Percentiles rank a stretch among this genome's conserved stretches.
phyloP scores from a whole-genome alignment of 2,888 invertebrate genomes.

The Cylindroiulus punctatus region DNA sequence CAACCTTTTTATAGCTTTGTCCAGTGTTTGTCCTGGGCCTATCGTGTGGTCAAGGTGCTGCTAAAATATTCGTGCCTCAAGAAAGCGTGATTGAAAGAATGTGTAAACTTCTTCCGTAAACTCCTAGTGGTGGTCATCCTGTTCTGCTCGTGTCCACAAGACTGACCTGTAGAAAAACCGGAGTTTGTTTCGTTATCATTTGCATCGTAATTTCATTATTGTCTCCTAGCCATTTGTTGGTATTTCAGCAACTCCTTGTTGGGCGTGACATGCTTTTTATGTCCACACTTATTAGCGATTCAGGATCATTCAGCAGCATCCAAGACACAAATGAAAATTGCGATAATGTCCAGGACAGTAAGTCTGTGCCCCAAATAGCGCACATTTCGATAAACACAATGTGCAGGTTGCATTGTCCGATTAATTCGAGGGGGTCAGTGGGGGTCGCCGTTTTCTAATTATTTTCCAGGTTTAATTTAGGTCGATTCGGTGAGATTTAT shows the following conservation, averaged over 20 bases:
- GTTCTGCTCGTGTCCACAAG: neutral
- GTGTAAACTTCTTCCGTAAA: neutral
- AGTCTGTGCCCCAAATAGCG: neutral
- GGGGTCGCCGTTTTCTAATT: conserved; percentile 31
- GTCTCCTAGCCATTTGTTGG: neutral
- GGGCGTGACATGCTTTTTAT: neutral
- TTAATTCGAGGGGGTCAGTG: neutral
- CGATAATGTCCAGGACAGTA: neutral
- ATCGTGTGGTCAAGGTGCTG: neutral
- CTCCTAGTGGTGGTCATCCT: neutral
- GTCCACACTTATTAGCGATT: neutral
- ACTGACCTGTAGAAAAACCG: neutral
- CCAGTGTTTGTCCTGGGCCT: too few relatives aligned
- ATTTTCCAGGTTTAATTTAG: conserved; percentile 7
- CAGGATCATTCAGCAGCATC: too few relatives aligned
- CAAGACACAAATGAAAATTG: neutral
- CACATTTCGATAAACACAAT: conserved; percentile 13
- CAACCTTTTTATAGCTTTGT: neutral
- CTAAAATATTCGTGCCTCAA: neutral
- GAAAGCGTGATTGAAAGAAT: neutral
- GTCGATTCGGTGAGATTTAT: conserved; percentile 26
- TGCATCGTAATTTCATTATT: neutral
- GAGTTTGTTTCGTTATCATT: neutral
- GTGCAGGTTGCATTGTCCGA: neutral
- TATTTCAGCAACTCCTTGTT: neutral